A percentile compares a stretch with the other conserved stretches of the same genome.
Evolutionary conservation across 2,888 invertebrate genomes (phyloP).

Genomic region (Eremobia ochroleuca): DNA sequence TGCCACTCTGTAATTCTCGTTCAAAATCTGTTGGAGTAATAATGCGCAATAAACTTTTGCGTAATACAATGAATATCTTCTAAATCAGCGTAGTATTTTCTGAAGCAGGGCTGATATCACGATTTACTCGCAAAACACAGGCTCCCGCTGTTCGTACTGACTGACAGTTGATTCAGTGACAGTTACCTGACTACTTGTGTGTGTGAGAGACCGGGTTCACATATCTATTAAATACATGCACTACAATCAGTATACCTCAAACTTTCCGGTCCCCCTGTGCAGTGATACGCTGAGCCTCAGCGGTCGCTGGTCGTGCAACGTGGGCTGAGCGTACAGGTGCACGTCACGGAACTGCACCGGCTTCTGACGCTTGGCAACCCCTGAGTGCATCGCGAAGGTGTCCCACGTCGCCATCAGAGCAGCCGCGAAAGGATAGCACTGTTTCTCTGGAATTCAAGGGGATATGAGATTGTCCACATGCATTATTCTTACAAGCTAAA

Average conservation of each 20-base stretch:
- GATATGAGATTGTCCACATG: background rate
- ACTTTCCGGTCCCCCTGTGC: conserved; percentile 91
- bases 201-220: no score
- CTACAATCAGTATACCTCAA: conserved; percentile 86
- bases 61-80: background rate
- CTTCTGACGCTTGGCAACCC: conserved; percentile 90
- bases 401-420: conserved; percentile 93
- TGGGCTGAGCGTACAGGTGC: conserved; percentile 91
- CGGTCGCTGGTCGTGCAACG: conserved; percentile 85
- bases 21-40: conserved; percentile 20
- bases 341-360: conserved; percentile 92
- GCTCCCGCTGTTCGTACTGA: no score
- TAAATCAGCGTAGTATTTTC: background rate
- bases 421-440: conserved; percentile 93
- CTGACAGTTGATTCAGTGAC: no score
- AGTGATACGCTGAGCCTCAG: conserved; percentile 90
- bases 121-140: background rate
- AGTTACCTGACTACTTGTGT: no score
- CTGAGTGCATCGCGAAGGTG: conserved; percentile 91
- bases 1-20: conserved; percentile 29
- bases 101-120: background rate
- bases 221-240: background rate
- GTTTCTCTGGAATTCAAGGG: conserved; percentile 60
- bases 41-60: background rate
- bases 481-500: no score